Percentiles rank a stretch among this genome's conserved stretches.
These are phyloP conservation scores for Microctonus brassicae DNA, from an alignment of 2,888 invertebrate species.

Conservation along the genomic window DNA sequence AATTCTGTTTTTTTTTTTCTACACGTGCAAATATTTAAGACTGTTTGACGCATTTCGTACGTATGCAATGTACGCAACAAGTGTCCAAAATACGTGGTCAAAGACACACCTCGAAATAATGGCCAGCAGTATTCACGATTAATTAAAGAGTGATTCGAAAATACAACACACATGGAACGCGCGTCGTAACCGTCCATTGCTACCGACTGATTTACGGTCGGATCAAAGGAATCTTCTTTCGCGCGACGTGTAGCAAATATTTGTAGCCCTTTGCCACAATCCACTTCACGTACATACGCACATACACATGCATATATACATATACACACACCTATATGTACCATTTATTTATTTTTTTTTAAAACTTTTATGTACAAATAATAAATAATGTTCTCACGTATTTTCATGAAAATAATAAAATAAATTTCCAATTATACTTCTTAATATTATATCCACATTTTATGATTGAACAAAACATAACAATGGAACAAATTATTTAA, in stretches of 20 bases:
- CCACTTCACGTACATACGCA: no score
- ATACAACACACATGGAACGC: neutral
- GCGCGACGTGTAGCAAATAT: neutral
- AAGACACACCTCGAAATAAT: neutral
- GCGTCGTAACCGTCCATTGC: neutral
- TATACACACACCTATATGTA: neutral
- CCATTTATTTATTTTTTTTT: no score
- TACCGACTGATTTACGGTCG: neutral
- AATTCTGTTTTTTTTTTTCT: neutral
- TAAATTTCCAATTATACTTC: no score
- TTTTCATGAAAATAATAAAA: neutral
- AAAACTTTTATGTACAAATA: no score
- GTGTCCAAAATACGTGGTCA: neutral
- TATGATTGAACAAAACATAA: no score
- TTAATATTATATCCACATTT: no score
- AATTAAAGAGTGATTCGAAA: neutral
- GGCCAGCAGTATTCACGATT: neutral
- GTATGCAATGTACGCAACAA: neutral
- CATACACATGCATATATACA: slow-evolving; percentile 11
- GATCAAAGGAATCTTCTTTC: neutral
- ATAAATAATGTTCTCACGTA: neutral
- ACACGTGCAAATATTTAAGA: neutral
- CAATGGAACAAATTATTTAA: neutral
- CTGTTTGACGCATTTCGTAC: neutral
- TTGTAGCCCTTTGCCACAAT: neutral